phyloP scores from a whole-genome alignment of 2,797 vertebrate genomes.

The Cirrhinus mrigala region DNA sequence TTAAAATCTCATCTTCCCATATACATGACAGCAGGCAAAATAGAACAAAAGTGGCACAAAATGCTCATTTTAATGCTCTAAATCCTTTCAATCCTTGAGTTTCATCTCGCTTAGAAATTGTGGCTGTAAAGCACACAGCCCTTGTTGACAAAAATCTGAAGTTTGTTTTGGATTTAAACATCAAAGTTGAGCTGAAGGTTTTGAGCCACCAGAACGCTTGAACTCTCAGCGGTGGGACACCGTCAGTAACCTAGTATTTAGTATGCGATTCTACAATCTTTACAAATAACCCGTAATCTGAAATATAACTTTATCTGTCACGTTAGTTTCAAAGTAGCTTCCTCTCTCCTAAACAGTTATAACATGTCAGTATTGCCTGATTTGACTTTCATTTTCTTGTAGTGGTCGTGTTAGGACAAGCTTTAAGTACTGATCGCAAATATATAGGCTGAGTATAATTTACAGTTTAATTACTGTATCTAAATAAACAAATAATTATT shows the following conservation, averaged over 20 bases:
- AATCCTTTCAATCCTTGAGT: not conserved
- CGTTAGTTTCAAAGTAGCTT: not conserved
- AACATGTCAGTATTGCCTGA: not conserved
- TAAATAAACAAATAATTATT: not conserved
- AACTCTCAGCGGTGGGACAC: not conserved
- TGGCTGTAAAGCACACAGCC: not conserved
- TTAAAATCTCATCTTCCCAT: not conserved
- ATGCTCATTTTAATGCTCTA: not conserved
- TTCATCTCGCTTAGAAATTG: not conserved
- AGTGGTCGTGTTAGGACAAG: not conserved
- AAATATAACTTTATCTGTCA: not conserved
- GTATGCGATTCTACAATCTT: not conserved
- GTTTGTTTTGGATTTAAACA: constrained; percentile 25
- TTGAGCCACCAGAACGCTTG: not conserved
- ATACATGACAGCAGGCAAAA: not conserved
- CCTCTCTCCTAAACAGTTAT: not conserved
- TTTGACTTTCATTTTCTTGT: not conserved
- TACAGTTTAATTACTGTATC: not conserved
- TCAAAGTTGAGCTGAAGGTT: not conserved
- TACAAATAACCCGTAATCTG: not conserved
- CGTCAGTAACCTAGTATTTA: not conserved
- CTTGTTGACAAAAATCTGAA: constrained; percentile 1
- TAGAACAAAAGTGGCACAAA: not conserved
- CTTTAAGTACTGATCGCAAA: not conserved
- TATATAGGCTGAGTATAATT: not conserved